Conservation (phyloP, 2,797 vertebrate genomes). For the Jordanella pulchra region DNA sequence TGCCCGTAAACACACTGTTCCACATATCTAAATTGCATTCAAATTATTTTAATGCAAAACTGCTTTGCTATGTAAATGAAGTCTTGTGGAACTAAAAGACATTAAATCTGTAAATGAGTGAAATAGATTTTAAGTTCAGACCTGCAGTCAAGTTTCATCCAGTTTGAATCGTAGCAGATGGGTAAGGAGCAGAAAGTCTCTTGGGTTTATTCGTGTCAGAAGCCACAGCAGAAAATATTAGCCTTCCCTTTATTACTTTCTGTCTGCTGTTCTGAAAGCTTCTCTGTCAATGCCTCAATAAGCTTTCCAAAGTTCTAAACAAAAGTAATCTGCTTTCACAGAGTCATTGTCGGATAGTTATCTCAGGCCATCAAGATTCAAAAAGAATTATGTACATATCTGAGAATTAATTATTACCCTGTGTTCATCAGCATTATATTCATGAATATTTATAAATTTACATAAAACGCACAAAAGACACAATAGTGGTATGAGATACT, state of each 20-base stretch:
- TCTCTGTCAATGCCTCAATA: constrained; percentile 25
- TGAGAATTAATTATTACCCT: not conserved
- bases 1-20: not conserved
- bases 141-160: not conserved
- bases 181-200: constrained; percentile 10
- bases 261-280: constrained; percentile 39
- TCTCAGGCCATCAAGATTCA: not conserved
- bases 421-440: not conserved
- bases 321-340: not conserved
- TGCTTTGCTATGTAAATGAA: not conserved
- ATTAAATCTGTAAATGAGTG: not conserved
- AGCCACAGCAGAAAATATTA: constrained; percentile 28
- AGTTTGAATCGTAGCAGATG: constrained; percentile 7
- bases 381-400: not conserved
- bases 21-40: not conserved
- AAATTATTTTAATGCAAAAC: not conserved
- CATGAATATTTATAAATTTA: too few species aligned
- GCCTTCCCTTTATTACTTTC: constrained; percentile 51
- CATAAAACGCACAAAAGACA: too few species aligned
- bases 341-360: not conserved
- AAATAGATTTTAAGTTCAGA: not conserved
- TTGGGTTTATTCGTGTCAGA: constrained; percentile 36
- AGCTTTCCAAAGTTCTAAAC: constrained; percentile 5
- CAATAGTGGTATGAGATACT: too few species aligned
- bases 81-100: not conserved